phyloP scores from a whole-genome alignment of 2,888 invertebrate genomes.

The Scaptomyza caliginosa region DNA sequence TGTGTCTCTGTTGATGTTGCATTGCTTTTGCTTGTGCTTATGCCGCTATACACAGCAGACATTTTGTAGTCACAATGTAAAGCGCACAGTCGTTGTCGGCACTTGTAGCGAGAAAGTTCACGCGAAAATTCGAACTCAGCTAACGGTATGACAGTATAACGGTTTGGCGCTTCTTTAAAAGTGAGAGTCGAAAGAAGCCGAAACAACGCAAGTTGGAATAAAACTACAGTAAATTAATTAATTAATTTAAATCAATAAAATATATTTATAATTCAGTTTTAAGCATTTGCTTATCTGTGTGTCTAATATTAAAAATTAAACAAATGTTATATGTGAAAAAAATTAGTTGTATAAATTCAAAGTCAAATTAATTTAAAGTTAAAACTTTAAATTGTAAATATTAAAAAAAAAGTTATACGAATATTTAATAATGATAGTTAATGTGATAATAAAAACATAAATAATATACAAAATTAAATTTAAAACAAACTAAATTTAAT shows the following conservation, averaged over 20 bases:
- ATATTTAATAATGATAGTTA: not conserved
- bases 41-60: constrained; percentile 35
- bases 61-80: constrained; percentile 47
- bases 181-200: constrained; percentile 1
- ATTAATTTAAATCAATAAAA: not conserved
- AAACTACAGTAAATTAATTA: not conserved
- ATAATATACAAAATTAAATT: not conserved
- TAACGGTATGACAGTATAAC: constrained; percentile 1
- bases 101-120: constrained; percentile 45
- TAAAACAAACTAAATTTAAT: too few relatives aligned
- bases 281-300: not conserved
- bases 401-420: too few relatives aligned
- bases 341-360: not conserved
- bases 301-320: not conserved
- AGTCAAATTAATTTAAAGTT: not conserved
- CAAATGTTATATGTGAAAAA: not conserved
- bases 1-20: constrained; percentile 37
- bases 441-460: not conserved
- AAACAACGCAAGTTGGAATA: not conserved
- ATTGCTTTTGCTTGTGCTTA: constrained; percentile 25
- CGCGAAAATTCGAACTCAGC: constrained; percentile 6
- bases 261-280: not conserved
- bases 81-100: constrained; percentile 58
- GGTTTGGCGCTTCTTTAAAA: not conserved
- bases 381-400: too few relatives aligned